Conservation (phyloP, 53 echinoderm and acorn worm species). For the Holothuria leucospilota region DNA sequence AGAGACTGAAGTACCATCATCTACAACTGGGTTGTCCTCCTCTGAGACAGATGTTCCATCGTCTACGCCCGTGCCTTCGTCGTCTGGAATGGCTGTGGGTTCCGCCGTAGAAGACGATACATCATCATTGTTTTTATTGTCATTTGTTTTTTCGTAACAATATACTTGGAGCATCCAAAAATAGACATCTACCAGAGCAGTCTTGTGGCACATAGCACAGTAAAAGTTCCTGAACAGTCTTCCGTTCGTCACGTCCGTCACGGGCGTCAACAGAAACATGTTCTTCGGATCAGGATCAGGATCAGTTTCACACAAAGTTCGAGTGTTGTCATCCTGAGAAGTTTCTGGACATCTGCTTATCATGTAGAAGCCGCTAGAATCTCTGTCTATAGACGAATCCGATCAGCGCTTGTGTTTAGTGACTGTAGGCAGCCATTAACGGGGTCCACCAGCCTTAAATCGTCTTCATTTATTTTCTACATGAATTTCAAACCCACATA, state of each 20-base stretch:
- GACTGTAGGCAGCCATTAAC: too few relatives aligned
- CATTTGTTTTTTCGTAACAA: neutral
- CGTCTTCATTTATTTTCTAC: too few relatives aligned
- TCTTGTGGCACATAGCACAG: constrained; percentile 57
- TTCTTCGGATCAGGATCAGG: neutral
- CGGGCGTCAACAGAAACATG: neutral
- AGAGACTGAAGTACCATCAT: neutral
- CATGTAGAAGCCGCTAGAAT: constrained; percentile 30
- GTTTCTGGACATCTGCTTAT: constrained; percentile 43
- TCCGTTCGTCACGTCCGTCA: neutral
- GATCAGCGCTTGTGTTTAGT: too few relatives aligned
- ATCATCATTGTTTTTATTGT: neutral
- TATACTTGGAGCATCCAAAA: neutral
- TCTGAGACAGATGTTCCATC: neutral
- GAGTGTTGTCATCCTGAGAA: neutral
- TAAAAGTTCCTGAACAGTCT: constrained; percentile 54
- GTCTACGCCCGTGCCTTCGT: neutral
- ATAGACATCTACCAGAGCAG: neutral
- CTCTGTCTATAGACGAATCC: too few relatives aligned
- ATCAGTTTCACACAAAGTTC: constrained; percentile 37
- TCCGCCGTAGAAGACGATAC: neutral
- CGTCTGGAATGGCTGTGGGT: neutral
- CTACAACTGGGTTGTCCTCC: neutral
- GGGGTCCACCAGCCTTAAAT: too few relatives aligned
- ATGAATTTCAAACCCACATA: too few relatives aligned